These are phyloP conservation scores for Apistogramma diplotaenia DNA, from an alignment of 2,113 vertebrate genomes.

Conservation along the genomic window DNA sequence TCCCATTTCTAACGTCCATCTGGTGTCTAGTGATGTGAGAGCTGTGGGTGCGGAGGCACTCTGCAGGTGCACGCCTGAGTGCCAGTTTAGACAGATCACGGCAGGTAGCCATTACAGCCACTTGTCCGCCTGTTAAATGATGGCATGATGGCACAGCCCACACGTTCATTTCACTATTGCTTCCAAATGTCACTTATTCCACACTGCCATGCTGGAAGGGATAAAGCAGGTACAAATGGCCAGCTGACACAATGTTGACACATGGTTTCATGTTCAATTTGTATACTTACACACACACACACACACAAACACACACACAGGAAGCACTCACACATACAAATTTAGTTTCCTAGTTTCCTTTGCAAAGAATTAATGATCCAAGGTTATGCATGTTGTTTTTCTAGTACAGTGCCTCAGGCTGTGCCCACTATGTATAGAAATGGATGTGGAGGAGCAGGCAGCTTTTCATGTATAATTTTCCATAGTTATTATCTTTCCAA, in stretches of 20 bases:
- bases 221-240: constrained; percentile 13
- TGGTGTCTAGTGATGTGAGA: constrained; percentile 36
- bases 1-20: constrained; percentile 39
- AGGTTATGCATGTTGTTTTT: neutral
- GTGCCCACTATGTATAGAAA: neutral
- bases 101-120: constrained; percentile 45
- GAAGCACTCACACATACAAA: neutral
- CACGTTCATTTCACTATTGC: constrained; percentile 3
- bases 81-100: constrained; percentile 36
- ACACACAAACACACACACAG: neutral
- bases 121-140: constrained; percentile 51
- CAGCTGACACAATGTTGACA: constrained; percentile 14
- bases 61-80: constrained; percentile 44
- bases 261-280: neutral
- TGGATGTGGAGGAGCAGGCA: neutral
- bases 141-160: constrained; percentile 11
- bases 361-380: neutral
- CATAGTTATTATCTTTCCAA: neutral
- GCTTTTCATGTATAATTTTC: neutral
- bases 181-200: constrained; percentile 50
- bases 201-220: neutral
- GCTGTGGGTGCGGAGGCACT: constrained; percentile 33
- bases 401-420: neutral
- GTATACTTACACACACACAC: neutral
- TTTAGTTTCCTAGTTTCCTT: neutral